A percentile compares a stretch with the other conserved stretches of the same genome.
Conservation (phyloP, 1,140 invertebrate species). For the Psix sp. region DNA sequence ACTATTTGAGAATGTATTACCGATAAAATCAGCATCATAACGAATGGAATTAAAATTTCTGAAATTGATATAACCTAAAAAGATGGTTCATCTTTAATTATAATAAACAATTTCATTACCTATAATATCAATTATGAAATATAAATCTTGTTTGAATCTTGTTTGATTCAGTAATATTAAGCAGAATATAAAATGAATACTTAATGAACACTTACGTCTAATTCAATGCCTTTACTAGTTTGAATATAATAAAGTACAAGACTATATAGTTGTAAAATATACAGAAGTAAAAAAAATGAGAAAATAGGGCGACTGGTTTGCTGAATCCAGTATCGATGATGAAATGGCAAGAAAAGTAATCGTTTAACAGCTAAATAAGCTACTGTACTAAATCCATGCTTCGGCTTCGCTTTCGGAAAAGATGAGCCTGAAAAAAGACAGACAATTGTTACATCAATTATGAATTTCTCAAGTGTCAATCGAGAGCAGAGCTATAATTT, state of each 20-base stretch:
- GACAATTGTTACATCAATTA: not conserved
- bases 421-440: conserved; percentile 84
- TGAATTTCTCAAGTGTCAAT: too few relatives aligned
- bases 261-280: conserved; percentile 86
- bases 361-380: conserved; percentile 87
- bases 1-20: conserved; percentile 95
- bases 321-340: conserved; percentile 91
- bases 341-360: conserved; percentile 88
- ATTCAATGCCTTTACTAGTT: conserved; percentile 70
- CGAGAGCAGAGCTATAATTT: too few relatives aligned
- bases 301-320: conserved; percentile 89
- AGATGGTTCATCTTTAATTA: conserved; percentile 18
- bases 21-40: conserved; percentile 88
- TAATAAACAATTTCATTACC: not conserved
- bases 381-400: conserved; percentile 89
- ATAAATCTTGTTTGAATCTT: not conserved
- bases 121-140: not conserved
- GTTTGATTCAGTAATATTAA: not conserved
- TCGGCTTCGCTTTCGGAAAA: conserved; percentile 95
- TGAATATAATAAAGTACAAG: conserved; percentile 80
- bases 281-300: conserved; percentile 84
- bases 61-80: conserved; percentile 78
- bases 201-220: conserved; percentile 66
- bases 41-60: conserved; percentile 86
- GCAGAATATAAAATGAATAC: conserved; percentile 21